A percentile compares a stretch with the other conserved stretches of the same genome.
These are phyloP conservation scores for Scaptomyza tumidula DNA, from an alignment of 2,888 invertebrate species.

Conservation along the genomic window DNA sequence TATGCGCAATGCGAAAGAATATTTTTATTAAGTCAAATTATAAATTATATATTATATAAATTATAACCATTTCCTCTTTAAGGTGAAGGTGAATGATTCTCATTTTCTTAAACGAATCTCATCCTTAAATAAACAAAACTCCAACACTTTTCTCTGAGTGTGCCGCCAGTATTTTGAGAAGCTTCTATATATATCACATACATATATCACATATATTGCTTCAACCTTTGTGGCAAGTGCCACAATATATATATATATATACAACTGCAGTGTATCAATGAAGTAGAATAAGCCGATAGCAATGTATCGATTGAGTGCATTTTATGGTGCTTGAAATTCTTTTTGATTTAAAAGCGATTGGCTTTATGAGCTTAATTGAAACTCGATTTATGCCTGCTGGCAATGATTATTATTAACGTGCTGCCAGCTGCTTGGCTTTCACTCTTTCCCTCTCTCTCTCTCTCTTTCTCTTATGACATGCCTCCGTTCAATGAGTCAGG, in stretches of 20 bases:
- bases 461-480: neutral
- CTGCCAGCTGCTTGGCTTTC: neutral
- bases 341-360: slow-evolving; percentile 14
- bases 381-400: slow-evolving; percentile 30
- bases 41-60: no score
- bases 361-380: slow-evolving; percentile 38
- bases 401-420: slow-evolving; percentile 57
- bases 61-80: no score
- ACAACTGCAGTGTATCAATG: neutral
- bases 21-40: neutral
- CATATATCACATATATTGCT: slow-evolving; percentile 23
- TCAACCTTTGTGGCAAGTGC: slow-evolving; percentile 26
- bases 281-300: neutral
- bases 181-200: neutral
- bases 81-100: no score
- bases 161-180: neutral
- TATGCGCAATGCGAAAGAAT: slow-evolving; percentile 22
- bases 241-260: neutral
- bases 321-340: slow-evolving; percentile 32
- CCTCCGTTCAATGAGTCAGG: slow-evolving; percentile 40
- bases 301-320: slow-evolving; percentile 39
- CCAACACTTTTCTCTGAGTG: neutral
- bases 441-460: neutral
- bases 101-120: no score
- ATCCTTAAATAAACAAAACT: no score